Conservation (phyloP, 2,113 vertebrate genomes). For the Melanocharis versteri region DNA sequence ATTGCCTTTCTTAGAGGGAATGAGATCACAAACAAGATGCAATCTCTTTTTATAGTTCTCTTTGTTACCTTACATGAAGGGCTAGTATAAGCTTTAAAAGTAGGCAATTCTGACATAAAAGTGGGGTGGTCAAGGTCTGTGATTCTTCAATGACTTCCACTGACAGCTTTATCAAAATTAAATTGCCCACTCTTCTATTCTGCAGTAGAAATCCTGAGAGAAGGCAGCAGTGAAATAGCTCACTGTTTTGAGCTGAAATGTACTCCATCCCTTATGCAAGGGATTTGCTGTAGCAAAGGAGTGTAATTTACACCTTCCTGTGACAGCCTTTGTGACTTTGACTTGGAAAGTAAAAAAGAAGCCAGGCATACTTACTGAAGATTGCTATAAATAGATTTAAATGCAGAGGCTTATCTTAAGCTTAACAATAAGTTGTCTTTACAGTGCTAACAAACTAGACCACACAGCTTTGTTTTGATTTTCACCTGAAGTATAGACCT, state of each 20-base stretch:
- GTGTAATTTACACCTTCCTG: conserved; percentile 23
- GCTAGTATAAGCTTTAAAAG: not conserved
- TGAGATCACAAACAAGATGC: conserved; percentile 5
- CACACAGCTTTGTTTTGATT: conserved; percentile 61
- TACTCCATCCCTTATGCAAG: not conserved
- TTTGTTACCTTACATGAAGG: not conserved
- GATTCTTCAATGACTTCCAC: conserved; percentile 22
- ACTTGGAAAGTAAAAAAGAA: conserved; percentile 20
- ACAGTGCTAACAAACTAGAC: conserved; percentile 30
- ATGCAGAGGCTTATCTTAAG: conserved; percentile 31
- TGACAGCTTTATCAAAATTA: conserved; percentile 43
- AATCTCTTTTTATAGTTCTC: conserved; percentile 13
- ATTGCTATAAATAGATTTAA: conserved; percentile 50
- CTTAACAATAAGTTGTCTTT: conserved; percentile 30
- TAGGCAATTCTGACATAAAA: conserved; percentile 11
- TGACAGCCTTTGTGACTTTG: conserved; percentile 12
- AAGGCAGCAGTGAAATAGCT: not conserved
- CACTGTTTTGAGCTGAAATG: conserved; percentile 4
- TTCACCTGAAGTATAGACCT: conserved; percentile 46
- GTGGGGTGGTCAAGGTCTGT: conserved; percentile 12
- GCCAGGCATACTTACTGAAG: not conserved
- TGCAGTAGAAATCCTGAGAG: not conserved
- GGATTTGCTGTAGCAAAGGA: not conserved
- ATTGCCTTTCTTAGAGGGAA: not conserved
- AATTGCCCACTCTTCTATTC: not conserved